A percentile compares a stretch with the other conserved stretches of the same genome.
These are phyloP conservation scores for Tetraodon nigroviridis DNA, from an alignment of 2,113 vertebrate genomes.

Conservation along the genomic window DNA sequence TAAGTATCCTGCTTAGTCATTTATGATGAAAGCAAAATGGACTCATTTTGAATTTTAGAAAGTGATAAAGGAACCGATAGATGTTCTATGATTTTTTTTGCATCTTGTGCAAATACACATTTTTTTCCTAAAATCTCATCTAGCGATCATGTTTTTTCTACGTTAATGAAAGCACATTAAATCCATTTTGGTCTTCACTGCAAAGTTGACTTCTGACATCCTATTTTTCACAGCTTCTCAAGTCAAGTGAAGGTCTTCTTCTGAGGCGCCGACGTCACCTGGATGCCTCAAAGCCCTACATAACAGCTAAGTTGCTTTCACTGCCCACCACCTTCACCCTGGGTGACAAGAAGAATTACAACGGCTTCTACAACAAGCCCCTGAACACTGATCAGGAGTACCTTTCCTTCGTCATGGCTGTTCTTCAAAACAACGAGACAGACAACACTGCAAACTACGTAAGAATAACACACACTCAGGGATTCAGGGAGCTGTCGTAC, in stretches of 20 bases:
- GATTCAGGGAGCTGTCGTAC: no score
- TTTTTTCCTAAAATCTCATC: neutral
- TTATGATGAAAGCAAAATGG: neutral
- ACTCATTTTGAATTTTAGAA: constrained; percentile 4
- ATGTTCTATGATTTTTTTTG: no score
- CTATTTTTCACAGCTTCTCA: constrained; percentile 77
- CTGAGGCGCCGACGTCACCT: constrained; percentile 80
- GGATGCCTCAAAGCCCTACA: constrained; percentile 84
- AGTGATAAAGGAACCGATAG: neutral
- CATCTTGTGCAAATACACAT: neutral
- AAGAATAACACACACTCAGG: constrained; percentile 28
- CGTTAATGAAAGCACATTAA: no score
- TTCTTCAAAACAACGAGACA: constrained; percentile 78
- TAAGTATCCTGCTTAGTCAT: constrained; percentile 10
- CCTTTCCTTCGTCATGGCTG: constrained; percentile 90
- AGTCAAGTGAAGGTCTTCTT: constrained; percentile 68
- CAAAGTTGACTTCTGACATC: neutral
- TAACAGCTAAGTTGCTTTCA: constrained; percentile 85
- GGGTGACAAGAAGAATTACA: constrained; percentile 90
- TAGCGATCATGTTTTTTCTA: no score
- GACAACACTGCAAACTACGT: constrained; percentile 61
- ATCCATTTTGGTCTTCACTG: no score
- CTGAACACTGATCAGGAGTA: constrained; percentile 84
- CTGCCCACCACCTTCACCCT: constrained; percentile 86
- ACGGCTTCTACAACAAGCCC: constrained; percentile 91